phyloP scores from a whole-genome alignment of 2,888 invertebrate species.

The Mimachlamys varia region DNA sequence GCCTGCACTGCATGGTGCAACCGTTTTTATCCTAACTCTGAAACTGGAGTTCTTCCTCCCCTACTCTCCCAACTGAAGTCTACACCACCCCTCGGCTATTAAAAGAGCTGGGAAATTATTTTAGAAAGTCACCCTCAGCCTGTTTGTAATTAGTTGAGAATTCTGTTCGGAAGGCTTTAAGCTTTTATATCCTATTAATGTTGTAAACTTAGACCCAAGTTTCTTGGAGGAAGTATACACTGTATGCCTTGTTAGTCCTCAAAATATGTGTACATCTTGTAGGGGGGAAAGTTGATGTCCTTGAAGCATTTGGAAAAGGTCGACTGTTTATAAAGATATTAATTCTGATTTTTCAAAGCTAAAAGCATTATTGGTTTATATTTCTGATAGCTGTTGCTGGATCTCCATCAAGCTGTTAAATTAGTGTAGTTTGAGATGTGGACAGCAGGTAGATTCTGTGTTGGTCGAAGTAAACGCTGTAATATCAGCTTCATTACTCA shows the following conservation, averaged over 20 bases:
- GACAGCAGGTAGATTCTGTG: neutral
- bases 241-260: neutral
- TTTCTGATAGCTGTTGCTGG: neutral
- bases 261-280: neutral
- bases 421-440: neutral
- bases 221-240: neutral
- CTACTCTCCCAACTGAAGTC: neutral
- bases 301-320: neutral
- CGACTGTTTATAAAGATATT: neutral
- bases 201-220: slow-evolving; percentile 5
- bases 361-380: neutral
- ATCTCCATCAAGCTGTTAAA: neutral
- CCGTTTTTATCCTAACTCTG: slow-evolving; percentile 29
- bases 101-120: slow-evolving; percentile 23
- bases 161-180: slow-evolving; percentile 17
- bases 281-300: neutral
- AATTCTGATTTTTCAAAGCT: neutral
- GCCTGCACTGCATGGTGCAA: slow-evolving; percentile 11
- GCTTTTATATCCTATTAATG: slow-evolving; percentile 28
- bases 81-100: slow-evolving; percentile 1
- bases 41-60: neutral
- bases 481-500: too few relatives aligned
- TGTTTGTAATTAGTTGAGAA: slow-evolving; percentile 28
- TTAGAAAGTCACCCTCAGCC: slow-evolving; percentile 17
- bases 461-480: too few relatives aligned